Evolutionary conservation across 2,113 vertebrate genomes (phyloP), one percentile per base, ranked within the genome.

Genomic region (Polypterus bichir): DNA sequence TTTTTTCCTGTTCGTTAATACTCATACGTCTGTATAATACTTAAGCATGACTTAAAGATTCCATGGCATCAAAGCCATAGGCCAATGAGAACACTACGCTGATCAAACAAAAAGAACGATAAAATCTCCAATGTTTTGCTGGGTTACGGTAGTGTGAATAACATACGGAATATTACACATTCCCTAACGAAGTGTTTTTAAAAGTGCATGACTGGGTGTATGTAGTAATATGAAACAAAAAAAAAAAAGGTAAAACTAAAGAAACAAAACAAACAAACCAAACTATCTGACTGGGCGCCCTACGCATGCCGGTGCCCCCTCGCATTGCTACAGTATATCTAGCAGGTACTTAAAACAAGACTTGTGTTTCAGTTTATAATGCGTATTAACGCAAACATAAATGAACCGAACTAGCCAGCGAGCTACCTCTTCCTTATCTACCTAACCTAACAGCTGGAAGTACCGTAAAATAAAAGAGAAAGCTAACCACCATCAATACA

Each of bases 161-260:
- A 80, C 77, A 82, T 74, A 84, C 88, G 85, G 89, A 91, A 89
- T 89, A 89, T 90, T 92, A 92, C 89, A 94, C 90, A 90, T 90
- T 89, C 90, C 91, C 88, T 88, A 27, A 27, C 83, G 82, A 90
- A 90, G 91, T 90, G 88, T 90, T 88, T 72, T 76, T 81, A 85
- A 96, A 97, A 97, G 94, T 97, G 93, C 92, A 93, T 96, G 93
- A 86, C 86, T 83, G 89, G 84, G 85, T 85, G 89, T 81, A 85
- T 86, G 86, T 88, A 91, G 84, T 83, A 88, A 87, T 90, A 90
- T 74, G 79, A 84, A 80, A 84, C 82, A 86, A 83, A 57, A 84
- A 80, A 84, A 80, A 76, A 80, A 78, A 80, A 61, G 44, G 8
- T 8, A 68, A 69, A 70, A 59, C 74, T 65, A 56, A 53, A 71